Conservation (phyloP, 2,113 vertebrate species). For the Pardalotus punctatus region DNA sequence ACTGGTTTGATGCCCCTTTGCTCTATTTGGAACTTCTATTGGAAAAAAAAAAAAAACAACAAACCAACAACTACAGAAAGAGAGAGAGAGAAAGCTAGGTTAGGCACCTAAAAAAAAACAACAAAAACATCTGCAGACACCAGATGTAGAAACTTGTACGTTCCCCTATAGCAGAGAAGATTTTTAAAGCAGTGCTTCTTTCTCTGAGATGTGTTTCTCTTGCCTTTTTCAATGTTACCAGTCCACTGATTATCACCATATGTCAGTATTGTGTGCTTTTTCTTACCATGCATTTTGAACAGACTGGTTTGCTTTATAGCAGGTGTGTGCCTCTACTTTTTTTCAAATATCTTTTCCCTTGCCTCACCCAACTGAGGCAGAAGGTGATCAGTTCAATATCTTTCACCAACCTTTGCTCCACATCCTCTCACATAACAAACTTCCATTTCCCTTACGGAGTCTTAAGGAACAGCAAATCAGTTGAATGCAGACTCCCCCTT, state of each 20-base stretch:
- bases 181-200: neutral
- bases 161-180: neutral
- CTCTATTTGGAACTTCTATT: neutral
- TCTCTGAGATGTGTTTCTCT: neutral
- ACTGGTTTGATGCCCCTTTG: neutral
- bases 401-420: neutral
- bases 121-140: neutral
- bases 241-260: neutral
- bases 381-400: neutral
- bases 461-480: neutral
- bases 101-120: neutral
- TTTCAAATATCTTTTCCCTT: neutral
- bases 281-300: neutral
- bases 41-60: neutral
- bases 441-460: neutral
- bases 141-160: neutral
- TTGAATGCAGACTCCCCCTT: neutral
- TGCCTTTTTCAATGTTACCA: neutral
- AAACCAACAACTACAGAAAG: neutral
- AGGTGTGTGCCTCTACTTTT: neutral
- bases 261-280: neutral
- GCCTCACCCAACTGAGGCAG: neutral
- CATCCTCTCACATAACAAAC: neutral
- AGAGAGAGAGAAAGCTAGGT: neutral
- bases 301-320: neutral